Base-by-base conservation (phyloP, 2,113 vertebrate genomes). In the Fulica atra region DNA sequence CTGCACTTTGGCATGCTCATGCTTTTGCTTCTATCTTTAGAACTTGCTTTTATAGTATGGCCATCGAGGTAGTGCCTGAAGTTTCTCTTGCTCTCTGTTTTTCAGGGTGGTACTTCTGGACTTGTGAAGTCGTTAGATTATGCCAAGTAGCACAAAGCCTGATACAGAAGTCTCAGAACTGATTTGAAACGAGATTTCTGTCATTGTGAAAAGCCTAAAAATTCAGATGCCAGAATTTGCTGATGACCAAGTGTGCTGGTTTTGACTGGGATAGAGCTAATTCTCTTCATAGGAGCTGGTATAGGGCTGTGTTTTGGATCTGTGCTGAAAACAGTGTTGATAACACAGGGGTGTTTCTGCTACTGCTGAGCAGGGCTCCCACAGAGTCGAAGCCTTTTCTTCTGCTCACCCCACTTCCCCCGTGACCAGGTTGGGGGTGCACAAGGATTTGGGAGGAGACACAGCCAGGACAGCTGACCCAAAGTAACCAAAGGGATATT, bases 11-110 rank as follows among this genome's bases (percentile, higher is more conserved):
- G 92, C 50, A 59, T 14, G 91, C 72, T 96, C 80, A 35, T 79
- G 66, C 15, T 88, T 95, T 88, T 93, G n/a, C 76, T 92, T 86
- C 88, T 95, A 31, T 93, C 93, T 90, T 88, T 92, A 80, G 84
- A 92, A 35, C 7, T 69, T 80, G 25, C 29, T 88, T 76, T 80
- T 57, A 17, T 29, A 59, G 28, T 33, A 13, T 79, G 95, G 24
- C 77, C 83, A 46, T 53, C 38, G 61, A 26, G 13, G 28, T 7
- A 31, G 53, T 65, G 53, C 38, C 36, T 81, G 21, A 53, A 68
- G 8, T 68, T 82, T 81, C 64, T 82, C 23, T 36, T 44, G 29
- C 20, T 59, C 48, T 89, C 56, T 83, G 14, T 8, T 77, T 86
- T 29, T 70, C 26, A 77, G 28, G 33, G 33, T n/a, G 16, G 48